Evolutionary conservation across 2,113 vertebrate genomes (phyloP).

Genomic region (Ptychochromis oligacanthus): DNA sequence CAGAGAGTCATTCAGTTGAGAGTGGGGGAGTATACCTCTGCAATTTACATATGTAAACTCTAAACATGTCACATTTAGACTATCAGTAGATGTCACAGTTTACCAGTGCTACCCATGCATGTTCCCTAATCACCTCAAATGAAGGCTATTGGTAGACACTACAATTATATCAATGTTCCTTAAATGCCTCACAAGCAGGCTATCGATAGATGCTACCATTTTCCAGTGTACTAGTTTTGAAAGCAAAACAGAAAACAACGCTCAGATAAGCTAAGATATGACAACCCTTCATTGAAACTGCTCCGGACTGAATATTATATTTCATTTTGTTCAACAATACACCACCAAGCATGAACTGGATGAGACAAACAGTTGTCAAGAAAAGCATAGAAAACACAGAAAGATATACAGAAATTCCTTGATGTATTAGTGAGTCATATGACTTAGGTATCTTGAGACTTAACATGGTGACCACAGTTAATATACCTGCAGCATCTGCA

Average conservation of each 20-base stretch:
- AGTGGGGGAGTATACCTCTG: neutral
- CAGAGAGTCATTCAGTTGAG: neutral
- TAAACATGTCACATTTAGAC: neutral
- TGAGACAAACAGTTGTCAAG: neutral
- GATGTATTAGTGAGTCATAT: neutral
- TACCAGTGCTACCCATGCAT: neutral
- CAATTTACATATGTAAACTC: neutral
- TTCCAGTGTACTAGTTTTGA: neutral
- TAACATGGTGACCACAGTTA: constrained; percentile 2
- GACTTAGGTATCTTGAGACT: neutral
- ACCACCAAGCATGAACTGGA: neutral
- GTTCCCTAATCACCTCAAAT: neutral
- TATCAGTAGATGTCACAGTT: accelerated
- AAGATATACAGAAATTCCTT: neutral
- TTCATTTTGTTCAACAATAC: neutral
- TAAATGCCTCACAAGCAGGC: neutral
- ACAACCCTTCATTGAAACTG: neutral
- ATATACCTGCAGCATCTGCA: constrained; percentile 22
- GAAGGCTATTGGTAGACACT: neutral
- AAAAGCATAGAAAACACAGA: neutral
- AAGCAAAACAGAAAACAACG: neutral
- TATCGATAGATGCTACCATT: neutral
- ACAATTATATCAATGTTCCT: neutral
- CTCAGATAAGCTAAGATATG: neutral
- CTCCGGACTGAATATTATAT: neutral